These are phyloP conservation scores for Nicator chloris DNA, from an alignment of 2,113 vertebrate genomes.

Conservation along the genomic window DNA sequence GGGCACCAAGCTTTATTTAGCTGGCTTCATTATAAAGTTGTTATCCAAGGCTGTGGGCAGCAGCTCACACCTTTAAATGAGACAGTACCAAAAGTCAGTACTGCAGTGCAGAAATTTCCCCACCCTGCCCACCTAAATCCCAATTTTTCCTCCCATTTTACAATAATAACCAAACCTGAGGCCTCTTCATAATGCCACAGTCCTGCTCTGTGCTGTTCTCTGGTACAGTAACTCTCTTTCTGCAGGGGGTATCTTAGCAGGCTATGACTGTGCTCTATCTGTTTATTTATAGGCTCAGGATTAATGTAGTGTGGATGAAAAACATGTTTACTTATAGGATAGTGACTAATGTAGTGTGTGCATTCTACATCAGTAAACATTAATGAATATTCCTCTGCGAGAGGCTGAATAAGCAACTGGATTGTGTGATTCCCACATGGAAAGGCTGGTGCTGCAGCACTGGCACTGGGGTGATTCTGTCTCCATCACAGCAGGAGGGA, in stretches of 20 bases:
- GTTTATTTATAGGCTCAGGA: constrained; percentile 58
- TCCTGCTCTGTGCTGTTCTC: neutral
- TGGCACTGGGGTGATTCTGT: neutral
- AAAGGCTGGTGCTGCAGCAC: neutral
- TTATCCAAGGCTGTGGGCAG: neutral
- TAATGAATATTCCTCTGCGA: constrained; percentile 19
- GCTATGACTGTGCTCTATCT: neutral
- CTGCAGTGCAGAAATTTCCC: neutral
- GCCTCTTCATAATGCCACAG: neutral
- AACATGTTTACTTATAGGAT: constrained; percentile 53
- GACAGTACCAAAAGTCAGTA: neutral
- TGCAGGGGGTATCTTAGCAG: neutral
- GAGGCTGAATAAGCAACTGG: neutral
- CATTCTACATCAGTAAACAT: constrained; percentile 45
- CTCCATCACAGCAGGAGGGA: neutral
- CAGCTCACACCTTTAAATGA: neutral
- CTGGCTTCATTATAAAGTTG: neutral
- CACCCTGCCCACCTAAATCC: neutral
- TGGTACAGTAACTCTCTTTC: neutral
- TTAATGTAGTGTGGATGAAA: constrained; percentile 58
- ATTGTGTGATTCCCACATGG: neutral
- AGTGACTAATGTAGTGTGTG: constrained; percentile 58
- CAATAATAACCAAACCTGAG: neutral
- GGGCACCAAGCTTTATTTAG: neutral
- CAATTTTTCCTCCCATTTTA: neutral